Evolutionary conservation across 2,113 vertebrate species (phyloP), one percentile per base, ranked within the genome.

Genomic region (Lampris megalopsis): DNA sequence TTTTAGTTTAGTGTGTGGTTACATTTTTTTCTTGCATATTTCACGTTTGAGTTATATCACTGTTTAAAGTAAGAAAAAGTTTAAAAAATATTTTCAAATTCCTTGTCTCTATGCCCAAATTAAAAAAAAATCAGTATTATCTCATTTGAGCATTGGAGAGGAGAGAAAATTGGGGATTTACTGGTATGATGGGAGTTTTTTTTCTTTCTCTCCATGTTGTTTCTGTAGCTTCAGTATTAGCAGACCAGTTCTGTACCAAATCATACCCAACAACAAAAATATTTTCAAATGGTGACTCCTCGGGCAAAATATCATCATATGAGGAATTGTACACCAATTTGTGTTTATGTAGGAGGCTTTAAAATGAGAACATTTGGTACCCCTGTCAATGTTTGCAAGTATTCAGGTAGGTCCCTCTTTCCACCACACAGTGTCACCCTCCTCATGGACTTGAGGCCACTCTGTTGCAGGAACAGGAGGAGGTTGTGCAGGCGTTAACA

Each of bases 391-490:
- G 50, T 67, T 66, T 49, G 24, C 0, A 50, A 7, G 43, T 45
- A 45, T 4, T 4, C 52, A 43, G 8, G 81, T 3, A 50, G 35
- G 11, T 88, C 58, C 80, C 77, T 54, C 68, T 67, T 87, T 83
- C 41, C 43, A 68, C 91, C 91, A 91, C 88, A 90, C 59, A 0
- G 86, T 89, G 89, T 90, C 89, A 82, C 83, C 68, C 77, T 88
- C 79, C 53, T 72, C 81, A 36, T 54, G 65, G 71, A 56, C 68
- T 66, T 74, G 42, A 63, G 5, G n/a, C 6, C 11, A 49, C 42
- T 41, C 43, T 35, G 59, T 6, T 3, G 7, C 42, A 53, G 2
- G 49, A 75, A 82, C 83, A 88, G 71, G 84, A 80, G 59, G 80
- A 66, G 5, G 37, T 35, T 42, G 56, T 36, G 6, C 4, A 7